Base-by-base conservation (phyloP, 37 sponge, comb jelly and placozoan species). In the Mnemiopsis leidyi region DNA sequence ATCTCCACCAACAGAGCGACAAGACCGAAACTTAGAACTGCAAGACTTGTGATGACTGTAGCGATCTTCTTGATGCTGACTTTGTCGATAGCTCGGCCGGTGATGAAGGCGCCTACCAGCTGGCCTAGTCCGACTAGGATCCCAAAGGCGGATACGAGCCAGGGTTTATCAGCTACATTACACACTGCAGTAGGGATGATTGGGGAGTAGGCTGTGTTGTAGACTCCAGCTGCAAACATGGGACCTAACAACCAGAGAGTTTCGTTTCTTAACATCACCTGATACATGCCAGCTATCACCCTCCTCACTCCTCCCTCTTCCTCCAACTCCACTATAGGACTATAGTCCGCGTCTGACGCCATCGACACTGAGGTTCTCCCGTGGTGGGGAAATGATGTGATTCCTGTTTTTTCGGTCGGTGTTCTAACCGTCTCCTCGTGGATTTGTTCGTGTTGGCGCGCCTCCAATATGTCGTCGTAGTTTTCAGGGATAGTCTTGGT, bases 211-310 rank as follows among this genome's bases (percentile, higher is more conserved):
- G 90, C 32, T 23, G 90, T 39, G 90, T 21, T 25, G 90, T 85
- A 85, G 61, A 85, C 90, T 25, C 90, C 90, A 20, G 90, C 90
- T 40, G 61, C 61, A 25, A 85, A 85, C 90, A 85, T 85, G n/a
- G 90, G 90, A 1, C 30, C 90, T 26, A 85, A 1, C 0, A 85
- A 29, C 36, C 33, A 25, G 40, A 85, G 90, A 5, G 90, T 85
- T 3, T 85, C 90, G 7, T 40, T 85, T 37, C 90, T 85, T 24
- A 85, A 2, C 90, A 85, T 40, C 25, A 85, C 90, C 0, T n/a
- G n/a, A 2, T 18, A 85, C 90, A 85, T 85, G 25, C 23, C 61
- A n/a, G 3, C 29, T 61, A 85, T 0, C 0, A 23, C 23, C 48
- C 36, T 37, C 90, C 7, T 21, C 61, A 39, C 90, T 3, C 61